phyloP scores from a whole-genome alignment of 2,113 vertebrate species.

The Hyperopisus bebe region DNA sequence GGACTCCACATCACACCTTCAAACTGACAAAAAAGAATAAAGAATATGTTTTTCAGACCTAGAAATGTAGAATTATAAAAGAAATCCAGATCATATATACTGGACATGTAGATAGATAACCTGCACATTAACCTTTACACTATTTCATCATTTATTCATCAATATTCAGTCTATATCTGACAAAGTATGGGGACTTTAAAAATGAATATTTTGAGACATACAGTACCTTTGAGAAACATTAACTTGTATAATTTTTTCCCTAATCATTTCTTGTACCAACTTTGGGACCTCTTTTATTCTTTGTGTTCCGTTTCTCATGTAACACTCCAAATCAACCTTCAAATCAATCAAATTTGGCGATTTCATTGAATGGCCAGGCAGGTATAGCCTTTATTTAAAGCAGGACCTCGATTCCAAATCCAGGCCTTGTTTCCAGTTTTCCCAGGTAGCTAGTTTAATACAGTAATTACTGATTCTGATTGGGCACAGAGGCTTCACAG shows the following conservation, averaged over 20 bases:
- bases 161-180: neutral
- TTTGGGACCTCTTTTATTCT: neutral
- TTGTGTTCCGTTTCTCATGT: neutral
- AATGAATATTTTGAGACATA: neutral
- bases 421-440: neutral
- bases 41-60: neutral
- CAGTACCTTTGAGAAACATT: neutral
- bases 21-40: neutral
- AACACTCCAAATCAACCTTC: too few relatives aligned
- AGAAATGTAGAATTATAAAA: neutral
- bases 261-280: neutral
- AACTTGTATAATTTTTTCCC: neutral
- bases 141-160: neutral
- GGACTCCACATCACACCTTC: neutral
- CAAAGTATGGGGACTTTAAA: neutral
- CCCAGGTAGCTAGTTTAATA: neutral
- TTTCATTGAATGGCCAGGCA: neutral
- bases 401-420: neutral
- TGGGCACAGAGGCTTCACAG: neutral
- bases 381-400: neutral
- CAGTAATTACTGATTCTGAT: neutral
- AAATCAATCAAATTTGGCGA: neutral
- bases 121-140: neutral
- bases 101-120: neutral
- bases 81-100: neutral